Base-by-base conservation (phyloP, 2,888 invertebrate genomes). In the Litoditis marina region DNA sequence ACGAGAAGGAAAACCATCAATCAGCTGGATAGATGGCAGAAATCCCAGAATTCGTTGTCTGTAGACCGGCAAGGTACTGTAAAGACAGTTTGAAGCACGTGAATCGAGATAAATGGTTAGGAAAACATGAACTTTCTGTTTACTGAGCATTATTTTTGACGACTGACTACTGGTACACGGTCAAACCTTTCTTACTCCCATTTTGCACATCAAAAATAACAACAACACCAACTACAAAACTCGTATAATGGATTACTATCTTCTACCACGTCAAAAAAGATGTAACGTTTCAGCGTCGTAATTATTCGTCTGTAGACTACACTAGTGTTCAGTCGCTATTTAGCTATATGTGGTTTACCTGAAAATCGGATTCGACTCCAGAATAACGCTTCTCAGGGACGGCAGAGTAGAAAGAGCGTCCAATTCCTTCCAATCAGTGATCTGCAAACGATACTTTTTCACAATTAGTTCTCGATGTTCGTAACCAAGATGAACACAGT, bases 311-410 rank as follows among this genome's bases (percentile, higher is more conserved):
- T 11, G 47, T 11, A 16, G 13, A 36, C 39, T n/a, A n/a, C n/a
- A 36, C 16, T 19, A 47, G 22, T 47, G 13, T 13, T 19, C 13
- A 47, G 13, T 47, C 22, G 11, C 11, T 22, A 16, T 47, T 47
- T 22, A 13, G 49, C 16, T 47, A 36, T n/a, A n/a, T 39, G 13
- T 39, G n/a, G 11, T 39, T 39, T 50, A 64, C 69, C 62, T 69
- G 46, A 66, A 69, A 53, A 71, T 54, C 31, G 71, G 71, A 49
- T 67, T 69, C 62, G 65, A 60, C 42, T 71, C 71, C 55, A 71
- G 34, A 19, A 60, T 60, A 51, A 71, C 39, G 11, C 52, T 62
- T 11, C 36, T 39, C 25, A 71, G 39, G 46, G 55, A 34, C 8
- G 54, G 2, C 11, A 69, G 25, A n/a, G 52, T 31, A n/a, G 22